Evolutionary conservation across 2,113 vertebrate species (phyloP).

Genomic region (Cyrtonyx montezumae): DNA sequence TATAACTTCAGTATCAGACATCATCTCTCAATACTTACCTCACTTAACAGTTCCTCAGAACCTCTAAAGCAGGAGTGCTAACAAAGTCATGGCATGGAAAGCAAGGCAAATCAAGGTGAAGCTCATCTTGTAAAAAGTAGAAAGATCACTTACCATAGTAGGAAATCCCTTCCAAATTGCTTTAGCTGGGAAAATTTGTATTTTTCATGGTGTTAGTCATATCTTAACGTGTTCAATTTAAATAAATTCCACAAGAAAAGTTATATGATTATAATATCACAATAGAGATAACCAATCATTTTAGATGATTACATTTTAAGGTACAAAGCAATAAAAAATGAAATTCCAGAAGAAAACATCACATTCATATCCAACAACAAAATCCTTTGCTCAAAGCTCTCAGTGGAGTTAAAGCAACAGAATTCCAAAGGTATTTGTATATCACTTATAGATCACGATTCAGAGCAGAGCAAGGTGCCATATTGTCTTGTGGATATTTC

Average conservation of each 20-base stretch:
- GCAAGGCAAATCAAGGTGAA: neutral
- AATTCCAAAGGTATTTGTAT: neutral
- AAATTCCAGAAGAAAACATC: neutral
- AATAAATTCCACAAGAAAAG: neutral
- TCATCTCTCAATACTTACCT: slow-evolving; percentile 47
- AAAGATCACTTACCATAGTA: neutral
- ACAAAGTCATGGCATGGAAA: slow-evolving; percentile 21
- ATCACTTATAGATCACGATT: neutral
- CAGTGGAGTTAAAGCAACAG: neutral
- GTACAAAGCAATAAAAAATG: neutral
- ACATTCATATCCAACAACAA: neutral
- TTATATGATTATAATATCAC: neutral
- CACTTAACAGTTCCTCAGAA: neutral
- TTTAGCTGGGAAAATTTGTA: neutral
- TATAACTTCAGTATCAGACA: neutral
- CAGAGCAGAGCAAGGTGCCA: neutral
- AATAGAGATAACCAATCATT: neutral
- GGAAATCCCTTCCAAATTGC: neutral
- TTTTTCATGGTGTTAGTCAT: neutral
- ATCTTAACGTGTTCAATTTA: neutral
- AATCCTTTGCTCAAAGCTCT: neutral
- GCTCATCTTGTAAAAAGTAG: neutral
- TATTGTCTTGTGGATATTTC: neutral
- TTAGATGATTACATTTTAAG: neutral
- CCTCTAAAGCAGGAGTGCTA: neutral